A percentile compares a stretch with the other conserved stretches of the same genome.
phyloP scores from a whole-genome alignment of 2,888 invertebrate species.

The Lasioglossum figueresi region DNA sequence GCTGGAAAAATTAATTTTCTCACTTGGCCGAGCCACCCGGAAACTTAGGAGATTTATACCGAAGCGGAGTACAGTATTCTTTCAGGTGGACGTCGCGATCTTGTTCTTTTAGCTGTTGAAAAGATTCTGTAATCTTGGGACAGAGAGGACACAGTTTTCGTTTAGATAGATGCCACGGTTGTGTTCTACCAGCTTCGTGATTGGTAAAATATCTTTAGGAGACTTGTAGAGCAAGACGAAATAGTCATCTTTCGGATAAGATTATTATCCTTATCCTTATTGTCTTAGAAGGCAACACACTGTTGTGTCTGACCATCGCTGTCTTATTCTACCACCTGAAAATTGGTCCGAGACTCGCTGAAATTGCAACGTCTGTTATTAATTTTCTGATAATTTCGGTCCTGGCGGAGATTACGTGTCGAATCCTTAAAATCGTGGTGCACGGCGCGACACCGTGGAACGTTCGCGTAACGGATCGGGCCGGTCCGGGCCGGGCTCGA shows the following conservation, averaged over 20 bases:
- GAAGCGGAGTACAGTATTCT: not conserved
- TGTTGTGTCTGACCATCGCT: too few species aligned
- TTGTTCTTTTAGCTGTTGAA: not conserved
- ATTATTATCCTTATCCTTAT: too few species aligned
- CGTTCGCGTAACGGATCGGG: not conserved
- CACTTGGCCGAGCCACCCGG: not conserved
- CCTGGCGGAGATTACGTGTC: not conserved
- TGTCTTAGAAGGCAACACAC: too few species aligned
- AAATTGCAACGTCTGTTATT: too few species aligned
- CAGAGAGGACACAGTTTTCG: not conserved
- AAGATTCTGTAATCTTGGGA: not conserved
- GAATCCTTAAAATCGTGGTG: not conserved
- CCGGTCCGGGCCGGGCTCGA: conserved; percentile 24
- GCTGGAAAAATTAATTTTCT: not conserved
- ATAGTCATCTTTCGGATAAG: too few species aligned
- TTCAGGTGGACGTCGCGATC: not conserved
- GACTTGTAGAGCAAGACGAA: too few species aligned
- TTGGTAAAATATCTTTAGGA: too few species aligned
- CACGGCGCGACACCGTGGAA: not conserved
- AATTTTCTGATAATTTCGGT: not conserved
- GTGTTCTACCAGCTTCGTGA: too few species aligned
- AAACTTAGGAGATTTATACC: not conserved
- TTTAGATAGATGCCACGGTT: not conserved
- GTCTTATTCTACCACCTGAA: too few species aligned
- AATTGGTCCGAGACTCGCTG: rapidly evolving